Percentiles rank a stretch among this genome's conserved stretches.
Evolutionary conservation across 2,888 invertebrate genomes (phyloP).

Genomic region (Latrodectus elegans): DNA sequence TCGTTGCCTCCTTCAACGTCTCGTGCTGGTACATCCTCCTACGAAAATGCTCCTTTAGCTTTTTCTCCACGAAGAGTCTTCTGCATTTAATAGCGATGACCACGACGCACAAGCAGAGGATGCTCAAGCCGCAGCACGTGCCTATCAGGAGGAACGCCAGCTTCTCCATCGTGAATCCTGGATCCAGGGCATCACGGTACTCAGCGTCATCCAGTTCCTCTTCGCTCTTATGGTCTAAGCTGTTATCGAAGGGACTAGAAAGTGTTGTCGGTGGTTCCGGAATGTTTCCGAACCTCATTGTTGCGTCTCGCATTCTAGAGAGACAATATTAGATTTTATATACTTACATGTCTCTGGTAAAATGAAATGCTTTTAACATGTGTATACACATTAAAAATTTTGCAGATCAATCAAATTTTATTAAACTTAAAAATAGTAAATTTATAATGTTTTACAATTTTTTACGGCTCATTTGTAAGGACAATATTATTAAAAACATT

Average conservation of each 20-base stretch:
- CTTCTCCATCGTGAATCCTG: constrained; percentile 65
- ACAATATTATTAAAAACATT: no score
- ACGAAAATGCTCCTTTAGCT: constrained; percentile 38
- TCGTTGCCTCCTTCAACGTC: not conserved
- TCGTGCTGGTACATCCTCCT: not conserved
- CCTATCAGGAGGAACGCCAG: constrained; percentile 61
- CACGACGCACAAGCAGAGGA: constrained; percentile 58
- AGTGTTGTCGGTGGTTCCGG: constrained; percentile 12
- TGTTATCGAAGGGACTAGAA: not conserved
- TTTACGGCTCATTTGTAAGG: no score
- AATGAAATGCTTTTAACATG: no score
- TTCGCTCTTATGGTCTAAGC: not conserved
- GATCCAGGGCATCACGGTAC: constrained; percentile 6
- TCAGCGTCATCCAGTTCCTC: constrained; percentile 40
- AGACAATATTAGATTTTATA: not conserved
- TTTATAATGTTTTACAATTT: no score
- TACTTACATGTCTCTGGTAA: no score
- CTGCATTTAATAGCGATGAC: constrained; percentile 57
- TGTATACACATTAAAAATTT: no score
- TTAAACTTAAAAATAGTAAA: no score
- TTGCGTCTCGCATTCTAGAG: constrained; percentile 52
- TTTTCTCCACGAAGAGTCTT: constrained; percentile 23
- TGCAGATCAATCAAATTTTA: no score
- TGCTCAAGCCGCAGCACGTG: constrained; percentile 61
- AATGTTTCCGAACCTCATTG: constrained; percentile 44